Evolutionary conservation across 2,797 vertebrate genomes (phyloP), one percentile per base, ranked within the genome.

Genomic region (Lepilemur ruficaudatus): DNA sequence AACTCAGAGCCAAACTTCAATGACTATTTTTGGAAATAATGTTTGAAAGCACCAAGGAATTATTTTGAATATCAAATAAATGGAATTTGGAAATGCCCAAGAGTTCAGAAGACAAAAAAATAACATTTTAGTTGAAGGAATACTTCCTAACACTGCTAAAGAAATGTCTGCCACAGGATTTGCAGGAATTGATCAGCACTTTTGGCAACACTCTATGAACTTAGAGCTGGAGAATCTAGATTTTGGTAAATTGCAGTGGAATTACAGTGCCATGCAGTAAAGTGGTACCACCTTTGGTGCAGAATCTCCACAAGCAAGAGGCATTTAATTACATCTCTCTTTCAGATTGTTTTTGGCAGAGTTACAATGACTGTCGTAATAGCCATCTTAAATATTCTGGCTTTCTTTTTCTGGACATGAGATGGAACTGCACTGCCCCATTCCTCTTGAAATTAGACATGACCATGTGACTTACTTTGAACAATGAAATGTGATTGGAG

Each of bases 51-150:
- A 89, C 61, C 70, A 83, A 93, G 15, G 23, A 81, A 89, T 96
- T 92, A 95, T 93, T 96, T 93, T 88, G 87, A 90, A 89, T 96
- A 94, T 90, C 90, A 94, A 94, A 94, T 85, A 96, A 91, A 72
- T 61, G 46, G 55, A 93, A 93, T 95, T 83, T 9, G 23, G 59
- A 95, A 89, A 69, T 93, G 12, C 20, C 50, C 38, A 76, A 84
- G 65, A 91, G 57, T 87, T 93, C 35, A 79, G 91, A 83, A 94
- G 86, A 95, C n/a, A 38, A 89, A 75, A 73, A 88, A 59, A 32
- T 96, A 89, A 93, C 61, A 85, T 90, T 94, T 84, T 83, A 46
- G 13, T 63, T 84, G 43, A 89, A 55, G n/a, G n/a, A 87, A 55
- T 46, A 32, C 38, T 91, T 87, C 55, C n/a, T 89, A 1, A 15